Percentiles rank a stretch among this genome's conserved stretches.
These are phyloP conservation scores for Philereme vetulata DNA, from an alignment of 2,888 invertebrate species.

Conservation along the genomic window DNA sequence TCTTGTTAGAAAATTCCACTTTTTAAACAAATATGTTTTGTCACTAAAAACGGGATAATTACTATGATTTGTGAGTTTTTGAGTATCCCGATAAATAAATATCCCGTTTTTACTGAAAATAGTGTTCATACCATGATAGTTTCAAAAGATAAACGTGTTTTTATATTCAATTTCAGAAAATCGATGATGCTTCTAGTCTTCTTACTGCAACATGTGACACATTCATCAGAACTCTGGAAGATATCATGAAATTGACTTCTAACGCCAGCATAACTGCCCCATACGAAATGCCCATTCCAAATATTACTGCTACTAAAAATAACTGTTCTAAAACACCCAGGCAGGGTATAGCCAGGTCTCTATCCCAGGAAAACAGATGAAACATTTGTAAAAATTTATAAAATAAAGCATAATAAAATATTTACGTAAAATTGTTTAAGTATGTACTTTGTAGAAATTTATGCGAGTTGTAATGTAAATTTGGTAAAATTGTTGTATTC, in stretches of 20 bases:
- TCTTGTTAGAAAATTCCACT: background rate
- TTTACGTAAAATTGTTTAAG: conserved; percentile 1
- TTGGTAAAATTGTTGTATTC: background rate
- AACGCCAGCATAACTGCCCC: conserved; percentile 49
- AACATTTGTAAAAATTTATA: conserved; percentile 31
- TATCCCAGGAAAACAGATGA: conserved; percentile 80
- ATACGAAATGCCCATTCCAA: conserved; percentile 69
- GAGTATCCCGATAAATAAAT: too few species aligned
- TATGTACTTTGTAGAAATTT: conserved; percentile 2
- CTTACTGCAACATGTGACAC: conserved; percentile 92
- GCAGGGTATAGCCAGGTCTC: conserved; percentile 64
- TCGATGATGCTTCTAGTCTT: conserved; percentile 89
- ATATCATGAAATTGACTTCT: conserved; percentile 87
- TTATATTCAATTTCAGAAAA: conserved; percentile 77
- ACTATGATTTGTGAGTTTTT: too few species aligned
- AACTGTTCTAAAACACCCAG: conserved; percentile 58
- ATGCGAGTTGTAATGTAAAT: conserved; percentile 3
- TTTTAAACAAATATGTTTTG: too few species aligned
- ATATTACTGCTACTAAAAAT: conserved; percentile 52
- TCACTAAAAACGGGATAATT: too few species aligned
- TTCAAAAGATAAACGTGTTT: background rate
- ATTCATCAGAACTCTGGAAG: conserved; percentile 91
- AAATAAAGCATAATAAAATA: conserved; percentile 2
- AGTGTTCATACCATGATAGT: too few species aligned
- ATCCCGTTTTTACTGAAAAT: too few species aligned